phyloP scores from a whole-genome alignment of 1,140 invertebrate genomes.

The Thaumetopoea pityocampa region DNA sequence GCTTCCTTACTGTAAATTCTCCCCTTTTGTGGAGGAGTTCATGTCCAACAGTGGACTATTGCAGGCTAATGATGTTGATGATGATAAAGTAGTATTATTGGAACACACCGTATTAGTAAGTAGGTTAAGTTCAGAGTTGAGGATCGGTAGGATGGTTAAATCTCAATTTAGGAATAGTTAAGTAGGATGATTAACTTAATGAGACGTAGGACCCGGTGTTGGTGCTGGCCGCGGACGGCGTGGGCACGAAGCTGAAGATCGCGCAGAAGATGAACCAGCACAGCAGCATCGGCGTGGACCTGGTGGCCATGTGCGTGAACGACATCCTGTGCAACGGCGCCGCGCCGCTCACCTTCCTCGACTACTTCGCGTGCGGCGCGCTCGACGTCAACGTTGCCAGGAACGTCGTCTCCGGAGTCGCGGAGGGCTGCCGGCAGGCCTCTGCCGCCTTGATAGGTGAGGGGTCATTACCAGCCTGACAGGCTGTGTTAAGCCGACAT shows the following conservation, averaged over 20 bases:
- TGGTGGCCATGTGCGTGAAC: slow-evolving; percentile 99
- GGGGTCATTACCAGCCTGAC: too few relatives aligned
- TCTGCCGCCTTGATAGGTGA: slow-evolving; percentile 83
- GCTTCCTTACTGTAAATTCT: too few relatives aligned
- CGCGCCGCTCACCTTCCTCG: slow-evolving; percentile 94
- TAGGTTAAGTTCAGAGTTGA: too few relatives aligned
- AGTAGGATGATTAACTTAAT: background rate
- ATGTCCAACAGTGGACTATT: too few relatives aligned
- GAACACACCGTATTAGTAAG: too few relatives aligned
- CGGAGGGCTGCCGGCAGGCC: slow-evolving; percentile 88
- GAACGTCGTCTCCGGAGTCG: slow-evolving; percentile 88
- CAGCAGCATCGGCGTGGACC: slow-evolving; percentile 92
- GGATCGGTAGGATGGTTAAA: too few relatives aligned
- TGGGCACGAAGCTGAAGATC: slow-evolving; percentile 97
- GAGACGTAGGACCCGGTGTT: slow-evolving; percentile 87
- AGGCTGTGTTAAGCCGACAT: too few relatives aligned
- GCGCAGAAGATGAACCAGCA: slow-evolving; percentile 88
- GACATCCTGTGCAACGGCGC: slow-evolving; percentile 97
- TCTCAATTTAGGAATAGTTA: too few relatives aligned
- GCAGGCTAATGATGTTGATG: too few relatives aligned
- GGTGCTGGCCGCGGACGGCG: slow-evolving; percentile 96
- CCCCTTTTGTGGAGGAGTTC: too few relatives aligned
- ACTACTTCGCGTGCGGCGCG: slow-evolving; percentile 95
- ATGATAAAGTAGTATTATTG: too few relatives aligned
- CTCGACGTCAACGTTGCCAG: slow-evolving; percentile 84